Evolutionary conservation across 2,888 invertebrate species (phyloP).

Genomic region (Tineola bisselliella): DNA sequence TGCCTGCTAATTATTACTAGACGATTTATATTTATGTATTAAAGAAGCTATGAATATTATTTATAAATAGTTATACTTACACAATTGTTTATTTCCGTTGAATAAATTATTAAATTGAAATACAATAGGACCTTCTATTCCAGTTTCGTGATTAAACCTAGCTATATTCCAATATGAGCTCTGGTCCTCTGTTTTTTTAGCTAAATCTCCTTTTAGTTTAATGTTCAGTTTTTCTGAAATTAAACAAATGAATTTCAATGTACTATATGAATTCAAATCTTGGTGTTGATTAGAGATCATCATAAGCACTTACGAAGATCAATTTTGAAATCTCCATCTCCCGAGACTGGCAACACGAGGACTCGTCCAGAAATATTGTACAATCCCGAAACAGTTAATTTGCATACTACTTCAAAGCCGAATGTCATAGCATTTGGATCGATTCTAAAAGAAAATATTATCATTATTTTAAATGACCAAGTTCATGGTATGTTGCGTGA

Average conservation of each 20-base stretch:
- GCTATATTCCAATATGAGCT: conserved; percentile 12
- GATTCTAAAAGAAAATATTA: neutral
- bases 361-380: conserved; percentile 14
- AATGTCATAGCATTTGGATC: neutral
- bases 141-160: conserved; percentile 3
- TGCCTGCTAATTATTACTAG: no score
- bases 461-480: neutral
- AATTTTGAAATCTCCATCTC: conserved; percentile 15
- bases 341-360: conserved; percentile 14
- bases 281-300: no score
- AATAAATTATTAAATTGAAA: conserved; percentile 17
- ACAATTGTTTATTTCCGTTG: conserved; percentile 18
- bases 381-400: neutral
- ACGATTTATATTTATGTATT: neutral
- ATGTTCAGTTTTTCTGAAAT: conserved; percentile 8
- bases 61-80: conserved; percentile 15
- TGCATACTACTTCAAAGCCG: neutral
- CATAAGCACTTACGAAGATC: conserved; percentile 14
- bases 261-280: no score
- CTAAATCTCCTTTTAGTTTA: conserved; percentile 1
- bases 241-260: neutral
- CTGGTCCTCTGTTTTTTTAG: neutral
- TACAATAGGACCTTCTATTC: neutral
- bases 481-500: no score
- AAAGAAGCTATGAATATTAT: neutral